These are phyloP conservation scores for Lycocerus yunnanus DNA, from an alignment of 2,888 invertebrate genomes.

Conservation along the genomic window DNA sequence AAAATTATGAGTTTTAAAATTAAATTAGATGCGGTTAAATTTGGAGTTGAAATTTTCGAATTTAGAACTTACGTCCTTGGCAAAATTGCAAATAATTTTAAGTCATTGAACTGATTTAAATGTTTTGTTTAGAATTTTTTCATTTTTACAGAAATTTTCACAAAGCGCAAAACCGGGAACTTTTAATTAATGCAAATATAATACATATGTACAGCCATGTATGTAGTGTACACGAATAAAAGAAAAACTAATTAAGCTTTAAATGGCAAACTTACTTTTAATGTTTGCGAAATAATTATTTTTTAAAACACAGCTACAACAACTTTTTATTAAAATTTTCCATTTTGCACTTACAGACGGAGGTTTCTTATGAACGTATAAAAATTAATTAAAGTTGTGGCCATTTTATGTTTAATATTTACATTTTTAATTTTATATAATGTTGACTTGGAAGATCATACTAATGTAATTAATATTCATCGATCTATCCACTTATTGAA, in stretches of 20 bases:
- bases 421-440: not conserved
- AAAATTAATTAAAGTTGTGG: not conserved
- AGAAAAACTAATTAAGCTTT: not conserved
- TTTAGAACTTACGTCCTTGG: conserved; percentile 21
- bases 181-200: not conserved
- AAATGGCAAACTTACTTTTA: not conserved
- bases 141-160: too few species aligned
- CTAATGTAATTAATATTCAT: not conserved
- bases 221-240: not conserved
- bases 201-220: not conserved
- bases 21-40: conserved; percentile 5
- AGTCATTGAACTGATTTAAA: conserved; percentile 11
- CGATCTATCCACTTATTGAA: not conserved
- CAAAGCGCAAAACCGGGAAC: not conserved
- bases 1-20: not conserved
- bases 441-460: not conserved
- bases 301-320: not conserved
- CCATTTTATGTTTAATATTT: not conserved
- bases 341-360: not conserved
- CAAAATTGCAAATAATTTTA: conserved; percentile 15
- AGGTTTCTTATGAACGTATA: not conserved
- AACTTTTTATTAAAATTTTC: not conserved
- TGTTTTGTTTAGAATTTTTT: not conserved
- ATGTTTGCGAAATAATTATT: not conserved
- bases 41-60: conserved; percentile 3